These are phyloP conservation scores for Ips typographus DNA, from an alignment of 1,140 invertebrate species.

Conservation along the genomic window DNA sequence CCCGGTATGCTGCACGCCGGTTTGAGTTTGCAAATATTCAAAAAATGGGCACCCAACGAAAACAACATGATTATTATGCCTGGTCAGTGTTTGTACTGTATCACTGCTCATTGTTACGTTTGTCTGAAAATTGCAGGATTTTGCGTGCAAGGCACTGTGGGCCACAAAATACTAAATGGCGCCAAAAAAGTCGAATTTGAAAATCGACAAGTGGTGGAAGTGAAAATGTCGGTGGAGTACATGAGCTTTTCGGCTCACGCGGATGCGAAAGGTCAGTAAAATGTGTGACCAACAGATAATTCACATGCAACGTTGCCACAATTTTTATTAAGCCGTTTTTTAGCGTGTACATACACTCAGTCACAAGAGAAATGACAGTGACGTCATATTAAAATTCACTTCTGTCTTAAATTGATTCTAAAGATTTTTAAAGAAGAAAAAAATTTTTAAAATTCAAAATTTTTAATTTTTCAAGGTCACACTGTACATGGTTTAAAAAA, in stretches of 20 bases:
- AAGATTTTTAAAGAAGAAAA: too few relatives aligned
- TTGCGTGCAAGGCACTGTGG: constrained; percentile 97
- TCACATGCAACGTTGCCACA: not conserved
- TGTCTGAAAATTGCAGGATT: constrained; percentile 66
- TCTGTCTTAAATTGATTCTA: too few relatives aligned
- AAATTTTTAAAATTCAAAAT: too few relatives aligned
- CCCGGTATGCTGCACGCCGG: constrained; percentile 99
- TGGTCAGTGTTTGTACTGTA: constrained; percentile 10
- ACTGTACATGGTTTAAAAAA: too few relatives aligned
- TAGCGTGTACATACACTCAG: not conserved
- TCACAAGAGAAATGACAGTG: too few relatives aligned
- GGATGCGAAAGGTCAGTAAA: constrained; percentile 85
- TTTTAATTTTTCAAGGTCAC: too few relatives aligned
- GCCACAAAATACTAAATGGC: constrained; percentile 95
- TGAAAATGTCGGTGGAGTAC: constrained; percentile 98
- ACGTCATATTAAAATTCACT: too few relatives aligned
- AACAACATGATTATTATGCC: constrained; percentile 99
- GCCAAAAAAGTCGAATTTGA: constrained; percentile 96
- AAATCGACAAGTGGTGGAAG: constrained; percentile 90
- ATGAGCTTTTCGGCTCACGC: constrained; percentile 99
- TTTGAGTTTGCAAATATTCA: constrained; percentile 96
- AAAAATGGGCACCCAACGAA: constrained; percentile 98
- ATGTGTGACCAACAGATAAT: too few relatives aligned
- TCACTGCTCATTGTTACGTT: not conserved
- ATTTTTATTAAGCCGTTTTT: not conserved